These are phyloP conservation scores for Acrocyrtus sp. DNA, from an alignment of 2,888 invertebrate genomes.

Conservation along the genomic window DNA sequence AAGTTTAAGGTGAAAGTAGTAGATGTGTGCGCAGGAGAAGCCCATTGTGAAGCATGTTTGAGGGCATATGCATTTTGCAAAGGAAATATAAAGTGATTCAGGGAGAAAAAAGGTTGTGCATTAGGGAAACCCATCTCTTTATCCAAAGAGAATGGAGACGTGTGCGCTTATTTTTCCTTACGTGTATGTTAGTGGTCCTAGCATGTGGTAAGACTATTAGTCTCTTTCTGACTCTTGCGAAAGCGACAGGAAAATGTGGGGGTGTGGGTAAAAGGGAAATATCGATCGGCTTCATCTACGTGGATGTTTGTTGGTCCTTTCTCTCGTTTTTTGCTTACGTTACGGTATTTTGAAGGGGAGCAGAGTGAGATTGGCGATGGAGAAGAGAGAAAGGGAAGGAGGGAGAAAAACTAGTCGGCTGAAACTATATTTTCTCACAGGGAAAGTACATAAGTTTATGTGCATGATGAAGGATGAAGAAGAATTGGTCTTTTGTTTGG, in stretches of 20 bases:
- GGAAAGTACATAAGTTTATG: not conserved
- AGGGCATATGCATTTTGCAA: slow-evolving; percentile 10
- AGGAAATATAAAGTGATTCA: slow-evolving; percentile 1
- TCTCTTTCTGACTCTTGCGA: slow-evolving; percentile 14
- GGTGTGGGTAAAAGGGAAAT: slow-evolving; percentile 49
- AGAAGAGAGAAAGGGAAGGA: not conserved
- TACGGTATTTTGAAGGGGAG: not conserved
- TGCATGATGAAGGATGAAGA: not conserved
- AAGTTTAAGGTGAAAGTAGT: not conserved
- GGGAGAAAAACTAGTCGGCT: not conserved
- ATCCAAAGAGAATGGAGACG: slow-evolving; percentile 11
- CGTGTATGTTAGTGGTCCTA: slow-evolving; percentile 28
- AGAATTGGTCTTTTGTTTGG: not conserved
- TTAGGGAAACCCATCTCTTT: not conserved
- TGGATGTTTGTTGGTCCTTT: slow-evolving; percentile 14
- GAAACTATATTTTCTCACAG: not conserved
- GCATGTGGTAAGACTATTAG: slow-evolving; percentile 50
- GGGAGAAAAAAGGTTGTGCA: slow-evolving; percentile 9
- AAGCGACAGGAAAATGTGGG: slow-evolving; percentile 42
- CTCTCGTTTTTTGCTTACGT: not conserved
- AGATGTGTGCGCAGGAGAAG: no score
- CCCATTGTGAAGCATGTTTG: no score
- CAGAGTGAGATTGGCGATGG: no score
- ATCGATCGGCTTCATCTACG: slow-evolving; percentile 34
- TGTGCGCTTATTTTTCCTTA: slow-evolving; percentile 40